Percentiles rank a stretch among this genome's conserved stretches.
Evolutionary conservation across 2,888 invertebrate species (phyloP).

Genomic region (Drosophila pseudotakahashii): DNA sequence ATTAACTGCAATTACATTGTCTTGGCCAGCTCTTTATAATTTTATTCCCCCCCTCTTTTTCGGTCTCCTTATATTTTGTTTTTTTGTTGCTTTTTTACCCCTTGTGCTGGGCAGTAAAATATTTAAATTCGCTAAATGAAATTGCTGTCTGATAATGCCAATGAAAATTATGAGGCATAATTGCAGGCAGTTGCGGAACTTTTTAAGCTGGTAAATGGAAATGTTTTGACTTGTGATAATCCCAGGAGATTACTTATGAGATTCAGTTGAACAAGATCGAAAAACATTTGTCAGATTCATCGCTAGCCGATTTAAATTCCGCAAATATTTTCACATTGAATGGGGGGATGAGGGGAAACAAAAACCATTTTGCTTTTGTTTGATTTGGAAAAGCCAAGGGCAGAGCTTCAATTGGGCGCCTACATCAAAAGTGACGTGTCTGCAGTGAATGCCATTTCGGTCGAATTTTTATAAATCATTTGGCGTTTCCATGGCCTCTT

Average conservation of each 20-base stretch:
- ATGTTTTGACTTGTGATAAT: constrained; percentile 14
- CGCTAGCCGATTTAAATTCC: constrained; percentile 34
- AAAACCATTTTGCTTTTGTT: constrained; percentile 55
- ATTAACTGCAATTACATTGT: constrained; percentile 47
- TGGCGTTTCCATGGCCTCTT: constrained; percentile 62
- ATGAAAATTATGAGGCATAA: constrained; percentile 31
- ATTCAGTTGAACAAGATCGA: constrained; percentile 31
- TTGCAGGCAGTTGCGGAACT: constrained; percentile 20
- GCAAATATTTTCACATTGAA: constrained; percentile 40
- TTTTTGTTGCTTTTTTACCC: constrained; percentile 7
- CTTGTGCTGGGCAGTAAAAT: constrained; percentile 34
- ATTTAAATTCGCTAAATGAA: constrained; percentile 40
- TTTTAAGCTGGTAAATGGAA: background rate
- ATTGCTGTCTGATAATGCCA: constrained; percentile 37
- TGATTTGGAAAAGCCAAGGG: constrained; percentile 54
- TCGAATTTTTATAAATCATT: constrained; percentile 81
- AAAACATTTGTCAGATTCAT: constrained; percentile 46
- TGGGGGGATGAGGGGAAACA: background rate
- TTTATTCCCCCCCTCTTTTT: constrained; percentile 17
- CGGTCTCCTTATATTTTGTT: background rate
- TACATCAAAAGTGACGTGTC: constrained; percentile 62
- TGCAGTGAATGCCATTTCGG: constrained; percentile 61
- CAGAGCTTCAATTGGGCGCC: constrained; percentile 49
- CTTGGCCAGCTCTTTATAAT: constrained; percentile 24
- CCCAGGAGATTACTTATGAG: constrained; percentile 34